Base-by-base conservation (phyloP, 1,140 invertebrate species). In the Drosophila prosaltans region DNA sequence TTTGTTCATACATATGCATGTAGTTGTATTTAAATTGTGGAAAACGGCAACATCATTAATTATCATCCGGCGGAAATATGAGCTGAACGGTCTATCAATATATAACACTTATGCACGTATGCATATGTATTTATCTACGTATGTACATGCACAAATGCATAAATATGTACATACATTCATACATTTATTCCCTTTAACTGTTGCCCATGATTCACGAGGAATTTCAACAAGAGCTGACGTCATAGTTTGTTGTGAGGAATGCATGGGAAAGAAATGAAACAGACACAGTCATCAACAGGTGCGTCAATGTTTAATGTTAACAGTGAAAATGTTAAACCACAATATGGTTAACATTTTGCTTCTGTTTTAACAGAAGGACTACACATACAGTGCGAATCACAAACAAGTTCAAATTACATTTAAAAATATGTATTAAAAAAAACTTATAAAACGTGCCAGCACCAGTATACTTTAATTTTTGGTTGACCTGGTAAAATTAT, bases 11-110 rank as follows among this genome's bases (percentile, higher is more conserved):
- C 24, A n/a, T 24, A 26, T 51, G 11, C 10, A 36, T 55, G 51
- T 26, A 45, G 45, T 28, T 55, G 9, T 57, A 36, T 36, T 21
- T 59, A 59, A 39, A 32, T 21, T 51, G 45, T 51, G 8, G 21
- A 26, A 51, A 51, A 51, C 45, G 21, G 45, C 45, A 26, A 51
- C 24, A 51, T 65, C 41, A 60, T 36, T 51, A 68, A 67, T 71
- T 67, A 51, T 41, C 71, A 65, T 73, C 71, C 71, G 71, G 48
- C 71, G 71, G 71, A 73, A 58, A 71, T 65, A 72, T 62, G 60
- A 65, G 61, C 45, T 51, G 21, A 24, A 26, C 21, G 26, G 21
- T 26, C 45, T 26, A 10, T 51, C 45, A 51, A 9, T 51, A 51
- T 51, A 9, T 9, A 26, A 51, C 21, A 51, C 45, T 26, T 51